Evolutionary conservation across 2,113 vertebrate species (phyloP), one percentile per base, ranked within the genome.

Genomic region (Axis porcinus): DNA sequence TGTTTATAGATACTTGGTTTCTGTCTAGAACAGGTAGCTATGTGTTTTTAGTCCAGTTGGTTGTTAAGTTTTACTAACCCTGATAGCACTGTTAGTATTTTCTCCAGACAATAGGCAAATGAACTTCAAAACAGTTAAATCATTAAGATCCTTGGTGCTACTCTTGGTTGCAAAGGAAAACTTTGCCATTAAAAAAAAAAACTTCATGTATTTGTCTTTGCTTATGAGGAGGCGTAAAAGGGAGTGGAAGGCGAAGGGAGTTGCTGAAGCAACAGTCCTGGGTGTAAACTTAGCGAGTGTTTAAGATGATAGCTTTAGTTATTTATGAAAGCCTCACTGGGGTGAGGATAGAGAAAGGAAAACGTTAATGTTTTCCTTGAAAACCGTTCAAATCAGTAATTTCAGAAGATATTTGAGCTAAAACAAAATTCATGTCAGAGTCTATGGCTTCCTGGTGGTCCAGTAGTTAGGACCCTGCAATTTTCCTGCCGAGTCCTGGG

Each of bases 211-310:
- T 94, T 94, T 79, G 58, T 47, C 52, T 92, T 96, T 94, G 91
- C 81, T 94, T 92, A 6, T 67, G 91, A 87, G 78, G 83, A 97
- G 52, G 89, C 60, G 47, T 50, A 17, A 94, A 92, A 90, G 84
- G 60, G 67, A 96, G 52, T 52, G 54, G 76, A 96, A 96, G 87
- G 84, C 78, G 16, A 74, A 64, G 93, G 94, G 52, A 83, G 96
- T 98, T 97, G 91, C 95, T 95, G 87, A 93, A 98, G 95, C 96
- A 97, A 97, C 92, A 5, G 36, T 23, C 57, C 57, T 97, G 74
- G 86, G 96, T 97, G 64, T 98, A 97, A 97, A 97, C 96, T 97
- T 97, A 81, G 78, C 3, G 55, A 95, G 91, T 81, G 81, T 96
- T 96, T 82, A 96, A 97, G 87, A 87, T 95, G 89, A 90, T 60